Percentiles rank a stretch among this genome's conserved stretches.
These are phyloP conservation scores for Scaptomyza graminum DNA, from an alignment of 1,140 invertebrate species.

Conservation along the genomic window DNA sequence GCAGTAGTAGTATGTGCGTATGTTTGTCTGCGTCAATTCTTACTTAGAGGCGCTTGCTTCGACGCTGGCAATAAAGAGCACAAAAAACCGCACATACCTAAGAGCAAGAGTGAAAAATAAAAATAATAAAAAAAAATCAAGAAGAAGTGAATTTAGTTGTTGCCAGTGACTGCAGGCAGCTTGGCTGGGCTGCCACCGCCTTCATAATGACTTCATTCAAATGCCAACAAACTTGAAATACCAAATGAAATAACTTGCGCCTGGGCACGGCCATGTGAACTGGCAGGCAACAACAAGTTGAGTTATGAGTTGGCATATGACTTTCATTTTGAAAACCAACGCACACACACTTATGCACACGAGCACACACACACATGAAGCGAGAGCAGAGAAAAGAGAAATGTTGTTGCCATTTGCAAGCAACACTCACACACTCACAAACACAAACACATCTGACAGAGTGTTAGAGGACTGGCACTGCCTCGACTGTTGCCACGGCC, in stretches of 20 bases:
- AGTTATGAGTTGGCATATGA: constrained; percentile 81
- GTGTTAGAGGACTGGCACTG: constrained; percentile 48
- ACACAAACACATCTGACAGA: constrained; percentile 12
- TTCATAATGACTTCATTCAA: constrained; percentile 81
- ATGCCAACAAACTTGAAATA: constrained; percentile 80
- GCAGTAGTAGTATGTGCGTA: background rate
- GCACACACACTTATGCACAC: constrained; percentile 34
- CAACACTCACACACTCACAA: constrained; percentile 67
- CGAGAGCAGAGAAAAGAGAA: constrained; percentile 23
- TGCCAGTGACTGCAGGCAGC: constrained; percentile 45
- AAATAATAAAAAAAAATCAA: constrained; percentile 14
- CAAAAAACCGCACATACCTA: constrained; percentile 41
- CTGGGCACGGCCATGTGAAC: constrained; percentile 45
- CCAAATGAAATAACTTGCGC: constrained; percentile 80
- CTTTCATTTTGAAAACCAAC: constrained; percentile 76
- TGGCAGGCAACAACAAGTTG: constrained; percentile 68
- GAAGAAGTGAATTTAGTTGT: constrained; percentile 66
- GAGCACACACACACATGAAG: constrained; percentile 11
- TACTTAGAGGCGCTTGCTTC: constrained; percentile 74
- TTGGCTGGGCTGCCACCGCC: constrained; percentile 31
- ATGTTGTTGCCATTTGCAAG: constrained; percentile 65
- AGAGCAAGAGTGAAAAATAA: constrained; percentile 39
- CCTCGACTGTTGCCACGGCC: constrained; percentile 4
- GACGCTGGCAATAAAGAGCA: constrained; percentile 68
- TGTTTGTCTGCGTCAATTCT: constrained; percentile 55